Base-by-base conservation (phyloP, 2,888 invertebrate species). In the Diloba caeruleocephala region DNA sequence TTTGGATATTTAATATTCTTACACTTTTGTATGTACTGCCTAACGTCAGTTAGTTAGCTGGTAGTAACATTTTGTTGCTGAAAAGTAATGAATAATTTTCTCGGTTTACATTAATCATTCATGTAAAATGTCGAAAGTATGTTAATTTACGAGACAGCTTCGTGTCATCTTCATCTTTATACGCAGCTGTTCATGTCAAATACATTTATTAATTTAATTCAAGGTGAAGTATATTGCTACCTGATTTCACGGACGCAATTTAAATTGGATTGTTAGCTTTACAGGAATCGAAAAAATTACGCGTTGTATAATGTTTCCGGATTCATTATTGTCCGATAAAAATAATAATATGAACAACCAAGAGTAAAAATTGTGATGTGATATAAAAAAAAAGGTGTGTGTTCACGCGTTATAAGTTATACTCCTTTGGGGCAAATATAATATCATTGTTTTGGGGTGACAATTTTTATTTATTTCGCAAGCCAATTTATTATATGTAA, bases 71-170 rank as follows among this genome's bases (percentile, higher is more conserved):
- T 23, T 8, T 31, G 13, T 7, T 8, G 1, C 14, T 33, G 7
- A 62, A 39, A 31, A 46, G 34, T 34, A 34, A 38, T 14, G 0
- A 14, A 42, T 23, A 21, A 33, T 52, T 39, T 28, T 21, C 39
- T 34, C 13, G 1, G 15, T 31, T 44, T 43, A 10, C 45, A 49
- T 67, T 28, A 51, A 38, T 48, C 34, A 49, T 33, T 48, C 25
- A 41, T 51, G 32, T 45, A 32, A 46, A 41, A 23, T 29, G 0
- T 38, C 0, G 34, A 38, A 52, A 59, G 28, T 46, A 15, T n/a
- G 26, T 23, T 36, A 52, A 59, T 66, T 51, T 51, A 66, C 15
- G 45, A 46, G 19, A 43, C 38, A 28, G 45, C 36, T 32, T 5
- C 23, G 59, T 43, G 33, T 39, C 26, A 46, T 43, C 9, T 19